Conservation (phyloP, 2,888 invertebrate species). For the Gastrophysa polygoni region DNA sequence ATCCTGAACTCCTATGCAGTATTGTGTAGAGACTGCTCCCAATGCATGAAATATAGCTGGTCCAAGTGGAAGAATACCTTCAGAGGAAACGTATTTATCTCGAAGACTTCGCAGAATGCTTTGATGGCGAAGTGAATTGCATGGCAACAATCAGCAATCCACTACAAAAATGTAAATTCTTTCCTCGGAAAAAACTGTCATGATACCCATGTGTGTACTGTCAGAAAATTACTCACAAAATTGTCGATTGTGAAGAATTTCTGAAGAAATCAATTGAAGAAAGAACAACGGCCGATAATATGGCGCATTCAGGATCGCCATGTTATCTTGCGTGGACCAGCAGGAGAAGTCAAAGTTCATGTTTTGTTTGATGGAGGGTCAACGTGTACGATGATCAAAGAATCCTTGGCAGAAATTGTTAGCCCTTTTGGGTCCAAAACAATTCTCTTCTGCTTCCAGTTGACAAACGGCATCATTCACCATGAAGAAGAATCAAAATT, state of each 20-base stretch:
- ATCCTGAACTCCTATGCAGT: neutral
- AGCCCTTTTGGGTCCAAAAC: neutral
- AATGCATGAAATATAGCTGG: slow-evolving; percentile 6
- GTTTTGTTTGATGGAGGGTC: too few relatives aligned
- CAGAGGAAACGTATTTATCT: neutral
- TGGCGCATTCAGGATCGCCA: neutral
- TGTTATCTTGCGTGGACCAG: neutral
- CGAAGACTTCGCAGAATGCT: neutral
- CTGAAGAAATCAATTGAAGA: neutral
- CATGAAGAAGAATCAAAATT: neutral
- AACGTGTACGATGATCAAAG: neutral
- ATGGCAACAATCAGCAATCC: slow-evolving; percentile 10
- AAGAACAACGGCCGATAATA: neutral
- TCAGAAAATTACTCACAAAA: neutral
- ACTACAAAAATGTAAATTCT: slow-evolving; percentile 7
- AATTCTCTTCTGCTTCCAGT: neutral
- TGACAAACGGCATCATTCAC: neutral
- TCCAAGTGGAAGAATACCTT: neutral
- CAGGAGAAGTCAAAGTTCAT: neutral
- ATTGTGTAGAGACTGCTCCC: neutral
- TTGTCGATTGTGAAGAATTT: neutral
- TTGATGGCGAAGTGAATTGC: neutral
- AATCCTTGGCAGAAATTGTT: neutral
- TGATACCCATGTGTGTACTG: slow-evolving; percentile 3
- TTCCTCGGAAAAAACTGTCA: slow-evolving; percentile 7